Evolutionary conservation across 2,113 vertebrate species (phyloP), one percentile per base, ranked within the genome.

Genomic region (Trematocara unimaculatum): DNA sequence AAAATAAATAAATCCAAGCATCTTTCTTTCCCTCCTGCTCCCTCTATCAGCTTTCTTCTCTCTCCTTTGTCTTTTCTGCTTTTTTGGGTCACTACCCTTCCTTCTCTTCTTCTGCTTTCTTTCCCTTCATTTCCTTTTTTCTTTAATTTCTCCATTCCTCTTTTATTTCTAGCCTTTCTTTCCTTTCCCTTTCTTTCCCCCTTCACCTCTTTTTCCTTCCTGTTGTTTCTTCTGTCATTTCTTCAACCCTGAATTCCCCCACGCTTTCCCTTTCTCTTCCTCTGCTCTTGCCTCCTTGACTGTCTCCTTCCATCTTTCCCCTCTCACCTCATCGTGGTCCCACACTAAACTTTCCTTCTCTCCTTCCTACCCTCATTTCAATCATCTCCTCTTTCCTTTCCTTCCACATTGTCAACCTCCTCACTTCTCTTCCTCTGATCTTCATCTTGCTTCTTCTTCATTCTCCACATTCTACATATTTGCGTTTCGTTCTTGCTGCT

Each of bases 341-440:
- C 15, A 49, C 70, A 31, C 70, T 49, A n/a, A 77, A 77, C 70
- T 31, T 77, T 77, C 12, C 45, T 82, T 51, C 17, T 64, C 8
- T 82, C 17, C 42, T 23, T 38, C 58, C 29, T 51, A 1, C 1
- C 38, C 62, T 67, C 5, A 47, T 38, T 74, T 47, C 8, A 35
- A 4, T 42, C 35, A 31, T 49, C 17, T 17, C 15, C 26, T 49
- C 38, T 72, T 77, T 77, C 42, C 20, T 56, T 29, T 53, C 6
- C 45, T 83, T 35, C 79, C 20, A 31, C 17, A 31, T n/a, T 29
- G 17, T 45, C 13, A 79, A 23, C 38, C 31, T 64, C 35, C 35
- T 83, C 70, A 74, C 40, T 47, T 79, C 26, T 13, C 77, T 18
- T 70, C 29, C 12, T 45, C 13, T 26, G 3, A 49, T 40, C 31